Conservation (phyloP, 1,140 invertebrate genomes). For the Sinonovacula constricta region DNA sequence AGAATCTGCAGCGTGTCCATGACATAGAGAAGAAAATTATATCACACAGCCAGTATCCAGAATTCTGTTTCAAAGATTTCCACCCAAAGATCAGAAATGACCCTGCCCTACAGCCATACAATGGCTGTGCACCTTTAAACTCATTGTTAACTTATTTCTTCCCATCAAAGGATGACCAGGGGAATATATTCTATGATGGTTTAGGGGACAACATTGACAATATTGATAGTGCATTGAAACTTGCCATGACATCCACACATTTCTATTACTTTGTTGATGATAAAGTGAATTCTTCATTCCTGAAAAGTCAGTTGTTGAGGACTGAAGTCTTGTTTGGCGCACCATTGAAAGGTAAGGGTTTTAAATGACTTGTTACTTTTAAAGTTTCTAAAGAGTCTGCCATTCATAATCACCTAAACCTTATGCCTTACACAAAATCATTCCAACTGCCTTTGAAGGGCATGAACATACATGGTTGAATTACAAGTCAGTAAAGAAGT, state of each 20-base stretch:
- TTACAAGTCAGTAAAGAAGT: too few relatives aligned
- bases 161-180: constrained; percentile 59
- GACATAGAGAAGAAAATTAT: constrained; percentile 69
- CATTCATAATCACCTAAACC: too few relatives aligned
- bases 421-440: too few relatives aligned
- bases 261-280: constrained; percentile 75
- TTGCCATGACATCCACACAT: constrained; percentile 69
- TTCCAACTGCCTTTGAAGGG: too few relatives aligned
- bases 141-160: constrained; percentile 74
- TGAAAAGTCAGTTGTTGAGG: constrained; percentile 64
- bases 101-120: constrained; percentile 57
- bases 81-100: constrained; percentile 19
- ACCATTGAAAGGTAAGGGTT: constrained; percentile 69
- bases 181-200: constrained; percentile 67
- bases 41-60: constrained; percentile 58
- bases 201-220: constrained; percentile 62
- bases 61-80: constrained; percentile 70
- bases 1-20: constrained; percentile 66
- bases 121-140: constrained; percentile 71
- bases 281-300: constrained; percentile 67
- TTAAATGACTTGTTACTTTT: too few relatives aligned
- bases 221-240: constrained; percentile 66
- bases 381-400: too few relatives aligned
- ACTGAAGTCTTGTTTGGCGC: constrained; percentile 74
- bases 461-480: too few relatives aligned